These are phyloP conservation scores for Catonia carolina DNA, from an alignment of 2,888 invertebrate genomes.

Conservation along the genomic window DNA sequence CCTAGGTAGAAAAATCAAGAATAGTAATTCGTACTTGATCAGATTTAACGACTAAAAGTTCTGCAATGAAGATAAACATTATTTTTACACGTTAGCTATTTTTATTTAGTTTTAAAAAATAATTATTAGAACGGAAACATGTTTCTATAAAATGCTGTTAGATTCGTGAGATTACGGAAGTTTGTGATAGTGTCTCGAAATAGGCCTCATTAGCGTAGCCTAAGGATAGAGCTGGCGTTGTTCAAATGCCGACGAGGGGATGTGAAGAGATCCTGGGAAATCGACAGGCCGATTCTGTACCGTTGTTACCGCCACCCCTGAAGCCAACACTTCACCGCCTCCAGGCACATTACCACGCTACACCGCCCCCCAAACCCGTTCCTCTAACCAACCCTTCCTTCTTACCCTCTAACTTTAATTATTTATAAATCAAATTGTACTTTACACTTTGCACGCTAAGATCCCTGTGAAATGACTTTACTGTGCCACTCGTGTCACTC, in stretches of 20 bases:
- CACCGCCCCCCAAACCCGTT: constrained; percentile 45
- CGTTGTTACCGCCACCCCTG: not conserved
- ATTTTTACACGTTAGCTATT: no score
- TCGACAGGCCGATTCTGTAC: constrained; percentile 4
- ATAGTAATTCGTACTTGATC: no score
- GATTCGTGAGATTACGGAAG: no score
- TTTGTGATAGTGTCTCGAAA: no score
- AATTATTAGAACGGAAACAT: no score
- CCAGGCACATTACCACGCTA: constrained; percentile 49
- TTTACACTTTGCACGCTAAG: constrained; percentile 39
- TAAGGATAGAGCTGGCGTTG: no score
- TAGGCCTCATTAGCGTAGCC: no score
- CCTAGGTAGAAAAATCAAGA: no score
- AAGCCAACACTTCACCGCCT: constrained; percentile 6
- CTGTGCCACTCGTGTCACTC: not conserved
- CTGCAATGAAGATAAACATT: no score
- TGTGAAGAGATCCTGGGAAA: constrained; percentile 12
- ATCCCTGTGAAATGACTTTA: constrained; percentile 10
- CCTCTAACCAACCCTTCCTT: constrained; percentile 39
- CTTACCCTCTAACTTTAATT: constrained; percentile 1
- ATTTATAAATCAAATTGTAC: constrained; percentile 13
- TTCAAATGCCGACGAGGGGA: not conserved
- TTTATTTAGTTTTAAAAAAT: no score
- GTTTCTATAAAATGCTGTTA: no score
- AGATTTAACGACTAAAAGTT: no score